phyloP scores from a whole-genome alignment of 1,140 invertebrate genomes.

The Platyscapa corneri region DNA sequence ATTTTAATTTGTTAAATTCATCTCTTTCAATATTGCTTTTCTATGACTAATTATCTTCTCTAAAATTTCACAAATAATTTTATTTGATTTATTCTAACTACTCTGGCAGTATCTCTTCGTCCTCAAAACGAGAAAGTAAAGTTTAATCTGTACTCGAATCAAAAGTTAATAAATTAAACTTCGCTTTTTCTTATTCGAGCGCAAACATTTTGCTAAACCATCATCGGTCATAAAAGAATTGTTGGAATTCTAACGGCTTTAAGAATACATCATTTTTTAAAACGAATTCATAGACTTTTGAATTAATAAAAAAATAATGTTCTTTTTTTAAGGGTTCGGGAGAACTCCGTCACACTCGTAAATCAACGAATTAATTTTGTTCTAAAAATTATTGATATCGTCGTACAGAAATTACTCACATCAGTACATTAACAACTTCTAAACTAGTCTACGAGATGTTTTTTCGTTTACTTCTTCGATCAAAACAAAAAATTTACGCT shows the following conservation, averaged over 20 bases:
- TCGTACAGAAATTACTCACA: too few relatives aligned
- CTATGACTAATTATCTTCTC: background rate
- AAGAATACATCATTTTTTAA: background rate
- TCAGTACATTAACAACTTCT: too few relatives aligned
- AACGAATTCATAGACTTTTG: background rate
- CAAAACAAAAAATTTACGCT: background rate
- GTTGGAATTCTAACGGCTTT: background rate
- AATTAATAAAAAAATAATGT: background rate
- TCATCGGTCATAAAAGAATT: background rate
- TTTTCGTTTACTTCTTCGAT: background rate
- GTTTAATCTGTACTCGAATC: too few relatives aligned
- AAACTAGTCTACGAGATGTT: too few relatives aligned
- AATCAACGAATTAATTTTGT: too few relatives aligned
- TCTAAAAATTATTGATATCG: too few relatives aligned
- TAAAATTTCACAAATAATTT: background rate
- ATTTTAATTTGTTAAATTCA: background rate
- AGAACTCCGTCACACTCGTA: too few relatives aligned
- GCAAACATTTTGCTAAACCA: background rate
- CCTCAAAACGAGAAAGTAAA: background rate
- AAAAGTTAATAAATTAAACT: background rate
- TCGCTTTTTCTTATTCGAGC: background rate
- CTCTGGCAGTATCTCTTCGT: constrained; percentile 3
- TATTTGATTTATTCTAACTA: constrained; percentile 23
- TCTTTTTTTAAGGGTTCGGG: too few relatives aligned
- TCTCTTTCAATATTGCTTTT: constrained; percentile 30